phyloP scores from a whole-genome alignment of 2,113 vertebrate genomes.

The Tautogolabrus adspersus region DNA sequence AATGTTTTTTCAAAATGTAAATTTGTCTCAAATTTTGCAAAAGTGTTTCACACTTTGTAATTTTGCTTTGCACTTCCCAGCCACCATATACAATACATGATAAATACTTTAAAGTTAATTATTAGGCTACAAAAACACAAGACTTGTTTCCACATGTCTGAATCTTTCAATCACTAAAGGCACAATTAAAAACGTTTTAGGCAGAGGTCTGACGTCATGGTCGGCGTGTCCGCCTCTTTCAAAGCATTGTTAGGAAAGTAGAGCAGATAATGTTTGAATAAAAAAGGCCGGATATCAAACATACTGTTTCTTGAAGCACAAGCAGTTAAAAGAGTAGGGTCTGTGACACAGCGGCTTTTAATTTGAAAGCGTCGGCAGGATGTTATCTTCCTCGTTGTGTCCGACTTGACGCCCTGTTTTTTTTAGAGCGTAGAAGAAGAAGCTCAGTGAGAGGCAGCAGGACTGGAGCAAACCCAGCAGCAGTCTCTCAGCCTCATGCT shows the following conservation, averaged over 20 bases:
- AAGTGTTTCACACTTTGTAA: too few species aligned
- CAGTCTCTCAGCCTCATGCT: conserved; percentile 75
- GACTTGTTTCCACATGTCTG: too few species aligned
- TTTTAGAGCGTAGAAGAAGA: conserved; percentile 40
- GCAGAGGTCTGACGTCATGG: conserved; percentile 11
- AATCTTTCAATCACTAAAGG: neutral
- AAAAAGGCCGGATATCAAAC: conserved; percentile 2
- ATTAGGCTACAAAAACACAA: too few species aligned
- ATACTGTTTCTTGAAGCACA: neutral
- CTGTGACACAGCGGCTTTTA: conserved; percentile 12
- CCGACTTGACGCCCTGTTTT: neutral
- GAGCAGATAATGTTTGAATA: neutral
- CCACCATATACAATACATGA: too few species aligned
- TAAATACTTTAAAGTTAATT: too few species aligned
- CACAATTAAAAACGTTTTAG: neutral
- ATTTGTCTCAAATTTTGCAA: too few species aligned
- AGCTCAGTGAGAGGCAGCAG: conserved; percentile 66
- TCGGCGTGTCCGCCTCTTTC: conserved; percentile 10
- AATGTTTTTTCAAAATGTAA: too few species aligned
- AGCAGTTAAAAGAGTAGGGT: fast-evolving
- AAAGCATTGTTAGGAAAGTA: conserved; percentile 1
- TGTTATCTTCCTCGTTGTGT: neutral
- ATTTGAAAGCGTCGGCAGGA: conserved; percentile 20
- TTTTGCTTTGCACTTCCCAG: too few species aligned
- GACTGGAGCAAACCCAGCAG: conserved; percentile 60